A percentile compares a stretch with the other conserved stretches of the same genome.
These are phyloP conservation scores for Drosophila triauraria DNA, from an alignment of 1,140 invertebrate species.

Conservation along the genomic window DNA sequence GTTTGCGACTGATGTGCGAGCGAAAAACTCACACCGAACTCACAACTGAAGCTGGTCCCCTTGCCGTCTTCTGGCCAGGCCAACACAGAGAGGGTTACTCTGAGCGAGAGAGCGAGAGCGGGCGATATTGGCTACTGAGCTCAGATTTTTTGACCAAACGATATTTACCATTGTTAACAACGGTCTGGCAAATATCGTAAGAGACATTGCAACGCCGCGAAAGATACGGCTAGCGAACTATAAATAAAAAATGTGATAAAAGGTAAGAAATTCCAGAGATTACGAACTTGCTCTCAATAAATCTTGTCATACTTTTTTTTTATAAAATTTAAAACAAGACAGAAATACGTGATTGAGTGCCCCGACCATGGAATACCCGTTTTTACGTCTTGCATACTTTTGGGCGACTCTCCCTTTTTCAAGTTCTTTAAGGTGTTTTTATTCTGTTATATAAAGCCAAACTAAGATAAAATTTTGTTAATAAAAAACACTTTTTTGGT, in stretches of 20 bases:
- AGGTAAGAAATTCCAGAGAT: background rate
- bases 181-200: conserved; percentile 24
- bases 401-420: background rate
- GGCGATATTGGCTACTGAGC: conserved; percentile 13
- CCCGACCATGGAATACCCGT: background rate
- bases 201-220: background rate
- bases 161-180: background rate
- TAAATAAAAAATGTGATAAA: background rate
- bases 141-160: conserved; percentile 34
- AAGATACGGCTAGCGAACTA: background rate
- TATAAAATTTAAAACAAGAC: background rate
- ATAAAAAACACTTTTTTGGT: too few relatives aligned
- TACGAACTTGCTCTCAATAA: too few relatives aligned
- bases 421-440: background rate
- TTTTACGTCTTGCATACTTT: background rate
- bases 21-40: conserved; percentile 33
- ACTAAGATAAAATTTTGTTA: background rate
- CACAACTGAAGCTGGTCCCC: conserved; percentile 61
- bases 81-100: conserved; percentile 21
- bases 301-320: background rate
- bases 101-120: conserved; percentile 18
- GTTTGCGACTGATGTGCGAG: conserved; percentile 69
- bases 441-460: background rate
- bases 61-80: conserved; percentile 15
- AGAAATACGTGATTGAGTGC: background rate